Conservation (phyloP, 2,888 invertebrate species). For the Volucella inflata region DNA sequence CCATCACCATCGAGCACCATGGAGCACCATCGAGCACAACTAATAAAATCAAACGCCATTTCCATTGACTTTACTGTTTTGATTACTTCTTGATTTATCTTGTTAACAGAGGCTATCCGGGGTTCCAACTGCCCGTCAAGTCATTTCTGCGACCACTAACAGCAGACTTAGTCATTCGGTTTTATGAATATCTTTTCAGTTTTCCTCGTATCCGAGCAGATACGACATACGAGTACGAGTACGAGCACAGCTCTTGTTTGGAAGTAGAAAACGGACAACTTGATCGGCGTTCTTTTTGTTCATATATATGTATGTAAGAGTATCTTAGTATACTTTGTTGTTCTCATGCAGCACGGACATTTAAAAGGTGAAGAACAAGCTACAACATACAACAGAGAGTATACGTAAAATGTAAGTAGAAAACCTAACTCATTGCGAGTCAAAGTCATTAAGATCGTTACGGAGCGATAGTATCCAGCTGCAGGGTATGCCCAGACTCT, state of each 20-base stretch:
- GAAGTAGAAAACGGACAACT: slow-evolving; percentile 32
- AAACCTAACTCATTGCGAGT: slow-evolving; percentile 70
- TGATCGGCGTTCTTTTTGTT: neutral
- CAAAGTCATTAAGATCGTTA: slow-evolving; percentile 75
- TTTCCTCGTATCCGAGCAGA: slow-evolving; percentile 18
- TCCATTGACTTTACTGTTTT: neutral
- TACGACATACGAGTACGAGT: too few species aligned
- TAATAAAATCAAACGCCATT: slow-evolving; percentile 47
- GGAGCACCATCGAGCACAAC: slow-evolving; percentile 24
- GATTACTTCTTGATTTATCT: slow-evolving; percentile 32
- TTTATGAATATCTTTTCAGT: slow-evolving; percentile 69
- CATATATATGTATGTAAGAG: too few species aligned
- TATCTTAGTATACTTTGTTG: slow-evolving; percentile 3
- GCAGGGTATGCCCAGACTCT: slow-evolving; percentile 43
- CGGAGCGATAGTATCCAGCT: slow-evolving; percentile 73
- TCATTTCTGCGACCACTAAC: neutral
- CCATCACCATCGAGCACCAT: slow-evolving; percentile 29
- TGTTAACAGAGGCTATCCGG: slow-evolving; percentile 21
- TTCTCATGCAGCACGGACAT: slow-evolving; percentile 67
- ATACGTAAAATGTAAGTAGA: slow-evolving; percentile 2
- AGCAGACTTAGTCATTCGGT: slow-evolving; percentile 32
- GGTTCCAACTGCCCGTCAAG: slow-evolving; percentile 59
- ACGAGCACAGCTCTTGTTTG: too few species aligned
- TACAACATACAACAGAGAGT: slow-evolving; percentile 27
- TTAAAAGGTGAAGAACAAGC: slow-evolving; percentile 56